Evolutionary conservation across 2,888 invertebrate genomes (phyloP).

Genomic region (Phaedon cochleariae): DNA sequence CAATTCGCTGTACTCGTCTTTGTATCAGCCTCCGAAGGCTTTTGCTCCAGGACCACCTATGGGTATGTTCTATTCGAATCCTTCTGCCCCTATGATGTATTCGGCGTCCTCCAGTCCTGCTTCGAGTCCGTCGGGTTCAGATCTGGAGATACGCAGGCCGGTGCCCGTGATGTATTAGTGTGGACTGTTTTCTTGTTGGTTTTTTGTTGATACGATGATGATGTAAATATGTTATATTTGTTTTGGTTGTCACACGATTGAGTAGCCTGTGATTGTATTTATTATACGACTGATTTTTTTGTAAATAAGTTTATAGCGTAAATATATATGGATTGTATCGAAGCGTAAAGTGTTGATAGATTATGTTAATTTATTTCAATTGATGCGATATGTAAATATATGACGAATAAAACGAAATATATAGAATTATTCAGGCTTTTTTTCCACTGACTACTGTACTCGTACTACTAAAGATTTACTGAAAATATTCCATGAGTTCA

Average conservation of each 20-base stretch:
- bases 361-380: conserved; percentile 35
- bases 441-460: background rate
- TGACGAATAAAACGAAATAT: conserved; percentile 25
- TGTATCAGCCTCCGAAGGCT: conserved; percentile 67
- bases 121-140: conserved; percentile 59
- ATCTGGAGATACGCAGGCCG: conserved; percentile 70
- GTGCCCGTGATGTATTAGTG: conserved; percentile 76
- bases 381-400: conserved; percentile 25
- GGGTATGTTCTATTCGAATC: conserved; percentile 54
- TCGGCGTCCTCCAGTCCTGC: conserved; percentile 61
- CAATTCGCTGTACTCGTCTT: conserved; percentile 74
- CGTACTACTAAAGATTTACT: too few relatives aligned
- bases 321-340: conserved; percentile 17
- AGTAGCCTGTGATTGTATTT: conserved; percentile 44
- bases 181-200: conserved; percentile 24
- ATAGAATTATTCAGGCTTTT: background rate
- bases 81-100: conserved; percentile 61
- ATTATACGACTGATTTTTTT: conserved; percentile 47
- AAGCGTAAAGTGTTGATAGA: conserved; percentile 27
- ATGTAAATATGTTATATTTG: conserved; percentile 20
- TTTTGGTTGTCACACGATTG: conserved; percentile 27
- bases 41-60: conserved; percentile 66
- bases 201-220: conserved; percentile 10
- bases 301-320: conserved; percentile 33
- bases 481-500: too few relatives aligned